These are phyloP conservation scores for Cotesia glomerata DNA, from an alignment of 1,140 invertebrate species.

Conservation along the genomic window DNA sequence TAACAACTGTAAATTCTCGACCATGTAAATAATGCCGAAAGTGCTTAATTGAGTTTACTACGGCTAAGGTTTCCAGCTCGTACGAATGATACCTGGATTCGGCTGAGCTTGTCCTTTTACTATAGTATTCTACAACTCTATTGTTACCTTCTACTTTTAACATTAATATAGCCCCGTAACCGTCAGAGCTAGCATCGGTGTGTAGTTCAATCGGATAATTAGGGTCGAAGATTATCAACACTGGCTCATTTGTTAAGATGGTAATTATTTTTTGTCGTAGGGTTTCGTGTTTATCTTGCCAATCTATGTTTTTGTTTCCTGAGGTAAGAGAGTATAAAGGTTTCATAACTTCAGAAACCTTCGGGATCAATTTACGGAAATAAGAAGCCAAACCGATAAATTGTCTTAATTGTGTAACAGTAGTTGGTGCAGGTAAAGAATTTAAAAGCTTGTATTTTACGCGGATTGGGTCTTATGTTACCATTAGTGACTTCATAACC, in stretches of 20 bases:
- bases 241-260: background rate
- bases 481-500: too few species aligned
- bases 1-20: slow-evolving; percentile 33
- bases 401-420: slow-evolving; percentile 31
- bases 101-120: slow-evolving; percentile 7
- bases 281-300: background rate
- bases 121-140: slow-evolving; percentile 7
- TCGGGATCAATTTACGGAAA: slow-evolving; percentile 6
- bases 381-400: slow-evolving; percentile 22
- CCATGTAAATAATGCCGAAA: slow-evolving; percentile 35
- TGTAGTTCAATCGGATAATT: slow-evolving; percentile 13
- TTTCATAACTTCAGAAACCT: slow-evolving; percentile 5
- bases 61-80: too few species aligned
- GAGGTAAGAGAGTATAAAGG: slow-evolving; percentile 27
- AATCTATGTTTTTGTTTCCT: background rate
- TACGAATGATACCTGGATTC: background rate
- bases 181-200: slow-evolving; percentile 3
- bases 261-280: background rate
- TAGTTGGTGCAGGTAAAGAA: slow-evolving; percentile 28
- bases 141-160: slow-evolving; percentile 7
- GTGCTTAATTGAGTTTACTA: too few species aligned
- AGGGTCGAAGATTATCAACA: slow-evolving; percentile 12
- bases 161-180: slow-evolving; percentile 10
- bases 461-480: too few species aligned
- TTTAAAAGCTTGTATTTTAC: slow-evolving; percentile 35